These are phyloP conservation scores for Lynx canadensis DNA, from an alignment of 2,113 vertebrate species.

Conservation along the genomic window DNA sequence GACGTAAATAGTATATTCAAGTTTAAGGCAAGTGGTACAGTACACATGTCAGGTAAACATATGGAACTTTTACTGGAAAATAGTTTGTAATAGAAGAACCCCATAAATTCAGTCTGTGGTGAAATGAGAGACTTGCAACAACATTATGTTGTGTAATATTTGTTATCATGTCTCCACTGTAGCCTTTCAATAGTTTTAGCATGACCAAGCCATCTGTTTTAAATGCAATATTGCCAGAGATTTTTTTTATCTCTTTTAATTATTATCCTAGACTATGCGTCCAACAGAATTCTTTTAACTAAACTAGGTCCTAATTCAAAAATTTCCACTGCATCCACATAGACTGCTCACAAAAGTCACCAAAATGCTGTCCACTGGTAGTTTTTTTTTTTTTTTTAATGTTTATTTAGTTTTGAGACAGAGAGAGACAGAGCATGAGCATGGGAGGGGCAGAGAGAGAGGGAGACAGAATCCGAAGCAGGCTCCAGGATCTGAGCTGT, in stretches of 20 bases:
- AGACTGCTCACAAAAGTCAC: background rate
- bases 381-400: background rate
- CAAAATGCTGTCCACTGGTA: background rate
- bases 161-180: background rate
- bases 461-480: too few relatives aligned
- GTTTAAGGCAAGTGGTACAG: slow-evolving; percentile 69
- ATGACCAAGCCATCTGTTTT: background rate
- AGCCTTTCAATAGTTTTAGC: background rate
- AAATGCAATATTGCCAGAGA: background rate
- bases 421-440: too few relatives aligned
- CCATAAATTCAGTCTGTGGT: background rate
- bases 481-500: too few relatives aligned
- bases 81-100: slow-evolving; percentile 65
- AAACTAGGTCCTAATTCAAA: background rate
- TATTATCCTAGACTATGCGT: background rate
- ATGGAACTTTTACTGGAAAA: slow-evolving; percentile 52
- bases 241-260: slow-evolving; percentile 5
- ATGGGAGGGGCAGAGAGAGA: too few relatives aligned
- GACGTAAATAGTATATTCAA: slow-evolving; percentile 67
- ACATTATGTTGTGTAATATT: background rate
- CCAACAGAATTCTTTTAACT: slow-evolving; percentile 18
- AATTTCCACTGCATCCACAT: background rate
- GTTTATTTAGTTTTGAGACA: too few relatives aligned
- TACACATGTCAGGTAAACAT: background rate
- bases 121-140: background rate